Percentiles rank a stretch among this genome's conserved stretches.
Conservation (phyloP, 2,888 invertebrate genomes). For the Aphelenchoides bicaudatus region DNA sequence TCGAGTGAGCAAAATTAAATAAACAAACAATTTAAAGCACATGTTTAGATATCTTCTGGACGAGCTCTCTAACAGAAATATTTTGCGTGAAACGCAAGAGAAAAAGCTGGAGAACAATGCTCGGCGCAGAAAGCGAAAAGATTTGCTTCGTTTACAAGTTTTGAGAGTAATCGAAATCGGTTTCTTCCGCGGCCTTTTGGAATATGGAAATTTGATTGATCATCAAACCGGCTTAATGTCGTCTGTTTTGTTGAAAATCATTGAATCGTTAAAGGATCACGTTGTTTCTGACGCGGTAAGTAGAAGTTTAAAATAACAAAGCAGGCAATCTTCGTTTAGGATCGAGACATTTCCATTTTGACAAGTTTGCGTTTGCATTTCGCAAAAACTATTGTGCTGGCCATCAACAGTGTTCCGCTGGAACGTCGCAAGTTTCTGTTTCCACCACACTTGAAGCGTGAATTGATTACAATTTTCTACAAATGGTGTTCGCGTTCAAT, state of each 20-base stretch:
- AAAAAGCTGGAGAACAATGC: constrained; percentile 85
- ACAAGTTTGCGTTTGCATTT: constrained; percentile 87
- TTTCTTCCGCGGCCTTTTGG: constrained; percentile 48
- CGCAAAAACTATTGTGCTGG: constrained; percentile 85
- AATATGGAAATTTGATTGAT: constrained; percentile 73
- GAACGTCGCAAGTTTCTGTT: constrained; percentile 80
- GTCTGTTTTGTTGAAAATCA: constrained; percentile 83
- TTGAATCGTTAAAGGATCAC: constrained; percentile 85
- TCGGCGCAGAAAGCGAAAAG: constrained; percentile 80
- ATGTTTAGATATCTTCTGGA: constrained; percentile 74
- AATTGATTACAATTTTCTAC: constrained; percentile 84
- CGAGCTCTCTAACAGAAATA: constrained; percentile 73
- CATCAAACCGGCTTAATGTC: constrained; percentile 78
- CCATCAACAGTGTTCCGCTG: constrained; percentile 88
- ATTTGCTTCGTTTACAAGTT: constrained; percentile 83
- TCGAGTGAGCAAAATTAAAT: constrained; percentile 70
- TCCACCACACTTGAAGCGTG: constrained; percentile 79
- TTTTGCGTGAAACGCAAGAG: constrained; percentile 91
- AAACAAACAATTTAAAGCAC: background rate
- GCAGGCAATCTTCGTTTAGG: constrained; percentile 65
- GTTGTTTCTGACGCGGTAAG: constrained; percentile 75
- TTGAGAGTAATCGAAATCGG: constrained; percentile 85
- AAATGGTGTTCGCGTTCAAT: constrained; percentile 79
- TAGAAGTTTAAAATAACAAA: constrained; percentile 4
- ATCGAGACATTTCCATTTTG: constrained; percentile 79